Base-by-base conservation (phyloP, 2,888 invertebrate genomes). In the Amblyteles armatorius region DNA sequence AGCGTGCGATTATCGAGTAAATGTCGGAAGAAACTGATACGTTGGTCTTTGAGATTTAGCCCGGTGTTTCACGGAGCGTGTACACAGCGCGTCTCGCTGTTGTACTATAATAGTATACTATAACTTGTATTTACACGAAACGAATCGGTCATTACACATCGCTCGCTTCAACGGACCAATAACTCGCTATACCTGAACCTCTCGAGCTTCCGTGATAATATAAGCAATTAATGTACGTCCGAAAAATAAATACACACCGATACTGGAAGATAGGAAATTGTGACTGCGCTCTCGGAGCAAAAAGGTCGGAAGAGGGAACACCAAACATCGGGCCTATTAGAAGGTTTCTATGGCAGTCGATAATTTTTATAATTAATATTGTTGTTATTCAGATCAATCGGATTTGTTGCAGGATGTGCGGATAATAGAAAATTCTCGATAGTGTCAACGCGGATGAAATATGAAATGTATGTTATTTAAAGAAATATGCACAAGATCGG, bases 41-140 rank as follows among this genome's bases (percentile, higher is more conserved):
- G 57, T 86, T 85, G 82, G 83, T 83, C 84, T 86, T 85, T 86
- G 85, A 82, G 83, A 80, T 83, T 86, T 86, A 26, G 67, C 57
- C 76, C 65, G 73, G 40, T 68, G 60, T 40, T 52, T 22, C 71
- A 73, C 29, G 16, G 29, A 77, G 71, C 74, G 63, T 65, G 40
- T 55, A 48, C 67, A 83, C 26, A 48, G 81, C 16, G 40, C 77
- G 76, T 67, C 67, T 69, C 44, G 16, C 44, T 16, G 13, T 48
- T 48, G 44, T 48, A 48, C 44, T 48, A 48, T 48, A 77, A 78
- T 78, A 55, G 67, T 76, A 79, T 85, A 68, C 40, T 76, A 79
- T 52, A 73, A 65, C 50, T 76, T 72, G 71, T 85, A 77, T 85
- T 85, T 83, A 78, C 78, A 80, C 83, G 76, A 72, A 52, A 50